phyloP scores from a whole-genome alignment of 2,113 vertebrate species.

The Azemiops feae region DNA sequence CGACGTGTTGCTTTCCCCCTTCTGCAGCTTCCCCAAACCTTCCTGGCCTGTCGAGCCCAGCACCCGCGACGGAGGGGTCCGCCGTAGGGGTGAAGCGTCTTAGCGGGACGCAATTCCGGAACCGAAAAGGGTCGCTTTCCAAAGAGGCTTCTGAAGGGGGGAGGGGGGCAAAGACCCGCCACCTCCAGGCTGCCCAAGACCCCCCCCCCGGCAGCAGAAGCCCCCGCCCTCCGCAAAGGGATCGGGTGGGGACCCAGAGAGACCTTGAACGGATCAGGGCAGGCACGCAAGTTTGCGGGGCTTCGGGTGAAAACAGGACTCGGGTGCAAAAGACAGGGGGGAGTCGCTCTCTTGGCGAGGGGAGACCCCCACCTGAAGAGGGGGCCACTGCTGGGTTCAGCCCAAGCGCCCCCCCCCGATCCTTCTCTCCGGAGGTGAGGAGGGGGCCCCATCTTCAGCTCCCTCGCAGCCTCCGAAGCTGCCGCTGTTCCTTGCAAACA shows the following conservation, averaged over 20 bases:
- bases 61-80: neutral
- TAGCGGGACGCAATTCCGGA: neutral
- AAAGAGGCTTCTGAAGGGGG: neutral
- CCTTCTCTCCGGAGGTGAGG: neutral
- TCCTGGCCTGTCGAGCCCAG: neutral
- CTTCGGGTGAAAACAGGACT: neutral
- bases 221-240: neutral
- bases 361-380: neutral
- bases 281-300: neutral
- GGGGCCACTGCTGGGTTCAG: neutral
- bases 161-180: neutral
- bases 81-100: neutral
- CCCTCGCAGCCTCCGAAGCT: neutral
- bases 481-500: neutral
- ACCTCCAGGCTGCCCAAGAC: neutral
- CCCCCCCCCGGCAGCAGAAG: neutral
- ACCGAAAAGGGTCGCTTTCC: neutral
- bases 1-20: neutral
- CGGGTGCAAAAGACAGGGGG: neutral
- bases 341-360: neutral
- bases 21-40: neutral
- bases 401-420: neutral
- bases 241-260: neutral
- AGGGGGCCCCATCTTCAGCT: neutral
- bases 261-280: neutral